Evolutionary conservation across 2,888 invertebrate genomes (phyloP).

Genomic region (Metacarcinus magister): DNA sequence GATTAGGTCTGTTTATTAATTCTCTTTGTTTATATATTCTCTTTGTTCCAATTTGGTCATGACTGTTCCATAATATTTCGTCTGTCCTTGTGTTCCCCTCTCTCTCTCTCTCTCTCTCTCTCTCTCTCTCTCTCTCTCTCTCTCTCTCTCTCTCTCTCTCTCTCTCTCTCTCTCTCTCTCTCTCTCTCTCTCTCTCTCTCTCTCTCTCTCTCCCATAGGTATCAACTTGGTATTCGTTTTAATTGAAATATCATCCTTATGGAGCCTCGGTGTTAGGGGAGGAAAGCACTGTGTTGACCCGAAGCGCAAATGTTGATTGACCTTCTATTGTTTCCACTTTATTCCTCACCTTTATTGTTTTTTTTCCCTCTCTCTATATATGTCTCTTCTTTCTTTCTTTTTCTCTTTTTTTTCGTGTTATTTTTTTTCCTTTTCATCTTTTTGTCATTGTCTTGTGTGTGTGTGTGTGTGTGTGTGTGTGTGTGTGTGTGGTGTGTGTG

Average conservation of each 20-base stretch:
- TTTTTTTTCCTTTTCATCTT: neutral
- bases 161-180: too few relatives aligned
- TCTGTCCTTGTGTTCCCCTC: neutral
- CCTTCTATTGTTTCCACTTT: neutral
- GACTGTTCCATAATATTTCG: neutral
- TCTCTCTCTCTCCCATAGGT: neutral
- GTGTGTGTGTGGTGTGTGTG: neutral
- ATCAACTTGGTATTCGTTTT: neutral
- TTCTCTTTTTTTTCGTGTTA: neutral
- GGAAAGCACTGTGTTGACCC: neutral
- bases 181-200: too few relatives aligned
- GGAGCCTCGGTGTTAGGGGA: neutral
- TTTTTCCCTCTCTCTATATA: neutral
- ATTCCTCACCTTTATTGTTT: neutral
- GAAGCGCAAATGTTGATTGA: neutral
- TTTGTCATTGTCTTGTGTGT: neutral
- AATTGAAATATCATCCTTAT: constrained; percentile 41
- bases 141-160: too few relatives aligned
- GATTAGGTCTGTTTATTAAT: neutral
- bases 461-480: neutral
- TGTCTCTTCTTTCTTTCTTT: neutral
- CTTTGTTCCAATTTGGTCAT: neutral
- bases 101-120: constrained; percentile 16
- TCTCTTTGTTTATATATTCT: neutral
- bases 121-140: too few relatives aligned